Evolutionary conservation across 2,113 vertebrate genomes (phyloP).

Genomic region (Takifugu bimaculatus): DNA sequence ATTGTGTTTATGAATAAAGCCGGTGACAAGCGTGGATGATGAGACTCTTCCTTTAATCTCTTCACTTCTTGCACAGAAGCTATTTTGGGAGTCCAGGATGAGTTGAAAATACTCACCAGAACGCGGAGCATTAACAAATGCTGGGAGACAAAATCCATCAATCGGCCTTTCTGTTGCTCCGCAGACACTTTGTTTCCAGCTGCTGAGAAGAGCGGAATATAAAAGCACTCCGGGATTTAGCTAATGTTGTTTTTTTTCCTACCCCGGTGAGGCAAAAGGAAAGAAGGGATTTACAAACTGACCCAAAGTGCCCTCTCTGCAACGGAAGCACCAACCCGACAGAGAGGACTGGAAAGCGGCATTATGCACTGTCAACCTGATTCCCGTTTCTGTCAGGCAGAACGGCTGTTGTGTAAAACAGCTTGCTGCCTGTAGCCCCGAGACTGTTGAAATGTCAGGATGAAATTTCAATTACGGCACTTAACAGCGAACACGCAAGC

Average conservation of each 20-base stretch:
- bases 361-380: slow-evolving; percentile 19
- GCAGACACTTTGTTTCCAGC: slow-evolving; percentile 14
- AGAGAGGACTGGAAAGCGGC: slow-evolving; percentile 17
- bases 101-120: slow-evolving; percentile 13
- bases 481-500: slow-evolving; percentile 14
- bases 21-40: slow-evolving; percentile 33
- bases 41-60: slow-evolving; percentile 45
- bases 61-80: slow-evolving; percentile 26
- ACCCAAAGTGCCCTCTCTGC: slow-evolving; percentile 36
- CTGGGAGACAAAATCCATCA: slow-evolving; percentile 10
- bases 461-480: slow-evolving; percentile 20
- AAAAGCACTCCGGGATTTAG: slow-evolving; percentile 34
- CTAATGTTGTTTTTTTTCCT: slow-evolving; percentile 20
- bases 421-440: not conserved
- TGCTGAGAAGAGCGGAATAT: slow-evolving; percentile 1
- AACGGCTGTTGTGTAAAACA: slow-evolving; percentile 13
- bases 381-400: slow-evolving; percentile 16
- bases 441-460: slow-evolving; percentile 33
- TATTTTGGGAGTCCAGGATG: slow-evolving; percentile 35
- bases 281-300: slow-evolving; percentile 40
- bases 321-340: slow-evolving; percentile 8
- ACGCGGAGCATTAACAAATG: slow-evolving; percentile 7
- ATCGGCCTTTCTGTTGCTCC: slow-evolving; percentile 1
- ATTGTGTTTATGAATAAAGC: slow-evolving; percentile 58
- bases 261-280: slow-evolving; percentile 18